Conservation (phyloP, 2,888 invertebrate genomes). For the Hypena proboscidalis region DNA sequence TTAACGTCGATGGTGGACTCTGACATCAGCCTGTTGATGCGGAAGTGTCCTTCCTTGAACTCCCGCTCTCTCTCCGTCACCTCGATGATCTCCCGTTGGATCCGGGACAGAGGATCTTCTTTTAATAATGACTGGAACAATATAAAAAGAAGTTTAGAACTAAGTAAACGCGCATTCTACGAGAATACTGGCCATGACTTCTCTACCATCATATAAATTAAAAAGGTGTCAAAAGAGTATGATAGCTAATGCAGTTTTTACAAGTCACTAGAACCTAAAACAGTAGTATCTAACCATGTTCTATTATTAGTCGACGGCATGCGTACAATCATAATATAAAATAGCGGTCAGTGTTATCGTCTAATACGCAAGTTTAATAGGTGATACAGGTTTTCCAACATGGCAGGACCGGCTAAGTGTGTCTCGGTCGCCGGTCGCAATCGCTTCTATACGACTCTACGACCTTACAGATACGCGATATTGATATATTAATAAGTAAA, state of each 20-base stretch:
- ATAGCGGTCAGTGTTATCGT: slow-evolving; percentile 17
- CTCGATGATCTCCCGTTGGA: slow-evolving; percentile 95
- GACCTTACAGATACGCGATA: slow-evolving; percentile 41
- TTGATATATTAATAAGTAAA: slow-evolving; percentile 37
- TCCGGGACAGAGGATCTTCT: slow-evolving; percentile 91
- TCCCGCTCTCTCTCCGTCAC: slow-evolving; percentile 94
- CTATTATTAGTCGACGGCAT: slow-evolving; percentile 17
- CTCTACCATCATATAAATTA: too few relatives aligned
- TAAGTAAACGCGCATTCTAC: background rate
- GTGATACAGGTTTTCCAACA: slow-evolving; percentile 38
- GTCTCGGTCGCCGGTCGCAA: slow-evolving; percentile 39
- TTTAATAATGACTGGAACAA: slow-evolving; percentile 83
- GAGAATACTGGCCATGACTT: too few relatives aligned
- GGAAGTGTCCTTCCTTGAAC: slow-evolving; percentile 87
- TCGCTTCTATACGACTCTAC: slow-evolving; percentile 17
- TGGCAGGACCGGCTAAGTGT: slow-evolving; percentile 22
- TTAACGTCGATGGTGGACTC: slow-evolving; percentile 80
- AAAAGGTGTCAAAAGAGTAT: too few relatives aligned
- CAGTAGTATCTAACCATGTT: slow-evolving; percentile 10
- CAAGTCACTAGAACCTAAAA: background rate
- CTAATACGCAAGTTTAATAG: slow-evolving; percentile 29
- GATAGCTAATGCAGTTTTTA: too few relatives aligned
- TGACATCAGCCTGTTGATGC: slow-evolving; percentile 74
- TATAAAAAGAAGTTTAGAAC: slow-evolving; percentile 35
- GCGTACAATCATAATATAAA: slow-evolving; percentile 7